These are phyloP conservation scores for Euspilapteryx auroguttella DNA, from an alignment of 2,888 invertebrate genomes.

Conservation along the genomic window DNA sequence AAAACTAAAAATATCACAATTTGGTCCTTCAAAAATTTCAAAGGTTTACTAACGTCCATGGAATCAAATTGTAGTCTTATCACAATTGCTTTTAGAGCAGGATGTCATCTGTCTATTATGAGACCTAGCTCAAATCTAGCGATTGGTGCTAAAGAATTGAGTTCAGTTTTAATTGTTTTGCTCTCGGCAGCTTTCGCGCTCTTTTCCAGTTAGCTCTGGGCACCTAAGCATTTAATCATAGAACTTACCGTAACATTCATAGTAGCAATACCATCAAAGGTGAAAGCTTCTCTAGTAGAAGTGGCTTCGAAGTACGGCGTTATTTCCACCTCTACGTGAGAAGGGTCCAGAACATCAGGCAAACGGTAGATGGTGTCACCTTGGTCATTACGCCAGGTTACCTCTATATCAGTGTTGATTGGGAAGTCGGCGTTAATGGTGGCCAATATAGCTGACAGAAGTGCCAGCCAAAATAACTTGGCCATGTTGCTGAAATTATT, in stretches of 20 bases:
- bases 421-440: conserved; percentile 25
- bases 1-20: too few species aligned
- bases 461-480: conserved; percentile 13
- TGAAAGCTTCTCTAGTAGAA: conserved; percentile 24
- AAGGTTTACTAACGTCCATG: too few species aligned
- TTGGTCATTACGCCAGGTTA: conserved; percentile 10
- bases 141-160: too few species aligned
- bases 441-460: conserved; percentile 20
- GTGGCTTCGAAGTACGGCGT: conserved; percentile 49
- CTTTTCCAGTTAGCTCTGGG: too few species aligned
- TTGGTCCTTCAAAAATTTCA: too few species aligned
- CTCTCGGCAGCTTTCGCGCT: too few species aligned
- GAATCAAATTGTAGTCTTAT: too few species aligned
- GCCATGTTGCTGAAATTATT: conserved; percentile 14
- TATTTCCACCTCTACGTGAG: conserved; percentile 52
- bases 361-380: conserved; percentile 21
- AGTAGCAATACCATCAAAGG: conserved; percentile 43
- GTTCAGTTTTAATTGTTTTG: too few species aligned
- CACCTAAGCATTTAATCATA: too few species aligned
- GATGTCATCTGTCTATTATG: too few species aligned
- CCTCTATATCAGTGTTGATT: conserved; percentile 15
- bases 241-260: conserved; percentile 6
- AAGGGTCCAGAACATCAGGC: conserved; percentile 48
- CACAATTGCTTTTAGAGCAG: too few species aligned
- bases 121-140: too few species aligned